A percentile compares a stretch with the other conserved stretches of the same genome.
Conservation (phyloP, 2,113 vertebrate genomes). For the Mandrillus leucophaeus region DNA sequence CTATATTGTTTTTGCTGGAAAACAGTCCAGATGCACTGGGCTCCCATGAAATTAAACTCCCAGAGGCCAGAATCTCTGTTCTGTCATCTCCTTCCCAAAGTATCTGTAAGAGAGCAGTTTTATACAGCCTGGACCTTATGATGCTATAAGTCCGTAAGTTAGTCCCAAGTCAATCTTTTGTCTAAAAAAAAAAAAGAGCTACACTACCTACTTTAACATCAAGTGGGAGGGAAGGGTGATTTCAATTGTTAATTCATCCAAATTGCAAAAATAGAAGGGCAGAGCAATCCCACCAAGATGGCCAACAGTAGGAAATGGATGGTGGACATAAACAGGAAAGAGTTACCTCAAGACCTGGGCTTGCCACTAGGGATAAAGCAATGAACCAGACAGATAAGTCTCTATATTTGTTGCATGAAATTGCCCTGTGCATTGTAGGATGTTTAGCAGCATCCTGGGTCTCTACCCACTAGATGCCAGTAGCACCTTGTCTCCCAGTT, state of each 20-base stretch:
- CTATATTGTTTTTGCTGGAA: conserved; percentile 1
- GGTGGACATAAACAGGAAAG: background rate
- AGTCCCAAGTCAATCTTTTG: background rate
- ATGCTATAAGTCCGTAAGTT: background rate
- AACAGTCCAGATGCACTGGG: background rate
- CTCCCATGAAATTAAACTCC: background rate
- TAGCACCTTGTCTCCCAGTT: background rate
- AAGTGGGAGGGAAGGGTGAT: background rate
- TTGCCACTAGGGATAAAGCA: background rate
- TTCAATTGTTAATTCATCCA: background rate
- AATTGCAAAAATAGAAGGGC: background rate
- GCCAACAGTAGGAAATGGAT: background rate
- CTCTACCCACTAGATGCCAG: background rate
- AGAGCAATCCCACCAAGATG: no score
- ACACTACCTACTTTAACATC: background rate
- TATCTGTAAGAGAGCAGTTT: background rate
- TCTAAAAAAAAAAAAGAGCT: background rate
- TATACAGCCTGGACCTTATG: background rate
- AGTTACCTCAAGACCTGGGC: background rate
- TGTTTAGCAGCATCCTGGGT: background rate
- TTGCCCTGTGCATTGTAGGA: no score
- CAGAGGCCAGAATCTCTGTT: conserved; percentile 14
- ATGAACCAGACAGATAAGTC: accelerated
- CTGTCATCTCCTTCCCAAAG: background rate
- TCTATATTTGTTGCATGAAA: background rate